phyloP scores from a whole-genome alignment of 2,797 vertebrate genomes.

The Avahi laniger region DNA sequence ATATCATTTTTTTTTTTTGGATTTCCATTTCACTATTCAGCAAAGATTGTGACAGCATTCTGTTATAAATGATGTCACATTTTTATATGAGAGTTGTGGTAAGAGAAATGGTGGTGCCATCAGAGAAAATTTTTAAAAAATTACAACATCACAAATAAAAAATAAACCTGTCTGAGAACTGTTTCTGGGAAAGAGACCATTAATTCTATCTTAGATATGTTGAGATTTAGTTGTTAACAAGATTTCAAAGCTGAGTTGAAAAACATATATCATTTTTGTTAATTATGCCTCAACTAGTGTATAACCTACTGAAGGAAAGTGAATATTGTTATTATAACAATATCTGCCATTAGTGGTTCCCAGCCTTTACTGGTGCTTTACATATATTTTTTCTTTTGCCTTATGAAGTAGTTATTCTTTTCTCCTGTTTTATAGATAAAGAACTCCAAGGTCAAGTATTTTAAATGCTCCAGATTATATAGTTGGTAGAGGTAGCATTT shows the following conservation, averaged over 20 bases:
- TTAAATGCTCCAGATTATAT: neutral
- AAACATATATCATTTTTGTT: neutral
- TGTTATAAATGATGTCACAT: neutral
- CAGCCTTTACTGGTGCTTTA: neutral
- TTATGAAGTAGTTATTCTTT: neutral
- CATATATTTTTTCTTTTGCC: neutral
- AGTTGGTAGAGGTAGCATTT: neutral
- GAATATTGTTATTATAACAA: rapidly evolving
- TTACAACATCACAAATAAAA: neutral
- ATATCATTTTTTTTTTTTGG: neutral
- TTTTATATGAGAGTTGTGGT: neutral
- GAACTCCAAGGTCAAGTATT: neutral
- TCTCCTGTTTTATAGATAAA: neutral
- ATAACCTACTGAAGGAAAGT: neutral
- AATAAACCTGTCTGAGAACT: neutral
- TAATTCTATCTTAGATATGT: neutral
- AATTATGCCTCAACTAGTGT: neutral
- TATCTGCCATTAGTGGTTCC: neutral
- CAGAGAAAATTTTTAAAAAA: neutral
- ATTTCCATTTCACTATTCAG: neutral
- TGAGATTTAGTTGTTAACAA: neutral
- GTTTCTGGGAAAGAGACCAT: neutral
- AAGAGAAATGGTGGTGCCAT: neutral
- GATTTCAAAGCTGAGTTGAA: neutral
- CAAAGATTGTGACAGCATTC: neutral